Percentiles rank a stretch among this genome's conserved stretches.
These are phyloP conservation scores for Pseudopleuronectes americanus DNA, from an alignment of 2,797 vertebrate genomes.

Conservation along the genomic window DNA sequence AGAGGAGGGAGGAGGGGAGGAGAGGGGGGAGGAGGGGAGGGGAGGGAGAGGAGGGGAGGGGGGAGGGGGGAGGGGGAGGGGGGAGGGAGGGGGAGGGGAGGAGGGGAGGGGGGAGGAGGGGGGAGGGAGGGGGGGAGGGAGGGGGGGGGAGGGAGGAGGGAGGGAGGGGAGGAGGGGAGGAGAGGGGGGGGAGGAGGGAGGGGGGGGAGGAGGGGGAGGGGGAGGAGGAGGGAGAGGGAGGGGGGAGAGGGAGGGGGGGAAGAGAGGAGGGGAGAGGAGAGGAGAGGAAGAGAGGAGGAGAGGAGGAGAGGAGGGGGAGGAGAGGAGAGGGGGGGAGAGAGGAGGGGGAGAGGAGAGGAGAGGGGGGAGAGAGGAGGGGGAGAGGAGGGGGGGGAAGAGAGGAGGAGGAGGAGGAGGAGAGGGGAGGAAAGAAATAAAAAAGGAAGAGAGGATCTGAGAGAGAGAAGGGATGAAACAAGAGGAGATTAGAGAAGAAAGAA, in stretches of 20 bases:
- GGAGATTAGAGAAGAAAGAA: too few relatives aligned
- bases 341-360: background rate
- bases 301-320: background rate
- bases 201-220: background rate
- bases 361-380: background rate
- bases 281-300: background rate
- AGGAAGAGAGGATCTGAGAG: background rate
- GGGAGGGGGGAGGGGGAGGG: too few relatives aligned
- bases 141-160: too few relatives aligned
- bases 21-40: background rate
- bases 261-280: too few relatives aligned
- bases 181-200: rapidly evolving
- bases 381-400: too few relatives aligned
- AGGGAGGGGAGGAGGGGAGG: rapidly evolving
- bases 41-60: background rate
- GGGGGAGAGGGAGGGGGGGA: background rate
- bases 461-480: too few relatives aligned
- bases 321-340: background rate
- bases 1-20: background rate
- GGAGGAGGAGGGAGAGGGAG: too few relatives aligned
- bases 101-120: background rate
- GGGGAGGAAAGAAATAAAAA: background rate
- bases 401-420: background rate
- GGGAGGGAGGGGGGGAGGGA: background rate
- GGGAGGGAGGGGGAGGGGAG: too few relatives aligned